These are phyloP conservation scores for Dysmachus trigonus DNA, from an alignment of 2,888 invertebrate species.

Conservation along the genomic window DNA sequence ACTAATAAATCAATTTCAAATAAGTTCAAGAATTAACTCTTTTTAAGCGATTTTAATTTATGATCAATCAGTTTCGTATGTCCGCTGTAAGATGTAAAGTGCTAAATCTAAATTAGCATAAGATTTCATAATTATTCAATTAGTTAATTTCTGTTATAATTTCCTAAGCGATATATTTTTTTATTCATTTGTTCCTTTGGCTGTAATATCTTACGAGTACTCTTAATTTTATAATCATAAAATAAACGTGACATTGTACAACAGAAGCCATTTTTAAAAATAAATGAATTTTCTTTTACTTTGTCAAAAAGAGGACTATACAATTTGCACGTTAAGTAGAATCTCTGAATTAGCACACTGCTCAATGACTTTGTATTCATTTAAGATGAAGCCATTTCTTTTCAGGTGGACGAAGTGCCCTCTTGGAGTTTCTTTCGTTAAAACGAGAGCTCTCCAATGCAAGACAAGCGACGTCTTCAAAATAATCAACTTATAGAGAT, in stretches of 20 bases:
- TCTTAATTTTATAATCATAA: neutral
- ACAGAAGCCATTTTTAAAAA: neutral
- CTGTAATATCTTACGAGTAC: too few relatives aligned
- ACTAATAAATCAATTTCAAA: too few relatives aligned
- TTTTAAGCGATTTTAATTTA: too few relatives aligned
- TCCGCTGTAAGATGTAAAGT: too few relatives aligned
- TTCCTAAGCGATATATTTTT: too few relatives aligned
- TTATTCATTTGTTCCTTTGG: too few relatives aligned
- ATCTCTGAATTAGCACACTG: neutral
- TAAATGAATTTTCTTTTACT: neutral
- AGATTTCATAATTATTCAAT: too few relatives aligned
- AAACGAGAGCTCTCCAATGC: neutral
- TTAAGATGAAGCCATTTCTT: neutral
- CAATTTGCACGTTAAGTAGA: neutral
- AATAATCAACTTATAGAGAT: conserved; percentile 18
- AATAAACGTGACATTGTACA: neutral
- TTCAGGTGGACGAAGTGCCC: neutral
- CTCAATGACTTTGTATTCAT: neutral
- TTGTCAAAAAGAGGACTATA: neutral
- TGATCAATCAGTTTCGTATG: too few relatives aligned
- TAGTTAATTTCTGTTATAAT: too few relatives aligned
- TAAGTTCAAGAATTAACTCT: too few relatives aligned
- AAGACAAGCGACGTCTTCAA: conserved; percentile 1
- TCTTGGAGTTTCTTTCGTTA: neutral
- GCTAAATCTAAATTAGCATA: too few relatives aligned